Evolutionary conservation across 2,113 vertebrate species (phyloP), one percentile per base, ranked within the genome.

Genomic region (Sinocyclocheilus rhinocerous): DNA sequence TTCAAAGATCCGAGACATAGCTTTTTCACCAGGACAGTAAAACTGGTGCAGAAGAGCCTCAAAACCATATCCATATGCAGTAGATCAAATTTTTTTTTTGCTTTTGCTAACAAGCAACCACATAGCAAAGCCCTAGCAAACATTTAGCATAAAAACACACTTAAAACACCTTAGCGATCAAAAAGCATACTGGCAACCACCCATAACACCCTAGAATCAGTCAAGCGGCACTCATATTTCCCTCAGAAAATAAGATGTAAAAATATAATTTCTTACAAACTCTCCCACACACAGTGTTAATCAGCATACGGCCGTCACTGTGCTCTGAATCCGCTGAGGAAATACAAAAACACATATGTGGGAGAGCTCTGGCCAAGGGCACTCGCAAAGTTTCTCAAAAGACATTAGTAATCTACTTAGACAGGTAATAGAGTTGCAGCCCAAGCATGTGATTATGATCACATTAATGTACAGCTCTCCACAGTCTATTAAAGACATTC

Each of bases 371-470:
- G 24, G n/a, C 61, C 12, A 36, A 36, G 20, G 26, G 55, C 16
- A 84, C 39, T 70, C 20, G 59, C 36, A 79, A 8, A 84, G 75
- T 48, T 48, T 42, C 61, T n/a, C 42, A 77, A 45, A 33, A 63
- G 29, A 10, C 11, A 52, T 81, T 13, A 24, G 55, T 39, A 72
- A 86, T 88, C 29, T 84, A 75, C 22, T 86, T 59, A 73, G 39
- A 16, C 9, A 84, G 29, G 72, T 85, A 84, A 90, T 85, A 84
- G 39, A 86, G 70, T 86, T 82, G 59, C 22, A 26, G 77, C 72
- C n/a, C 26, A 45, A 65, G 50, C 82, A 78, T 90, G 82, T 75
- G 85, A 87, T 89, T 57, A 77, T 76, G 72, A 85, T 84, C 59
- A 50, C 39, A 61, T 59, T 88, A 78, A 84, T 84, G 69, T 76